Conservation (phyloP, 2,113 vertebrate genomes). For the Cairina moschata region DNA sequence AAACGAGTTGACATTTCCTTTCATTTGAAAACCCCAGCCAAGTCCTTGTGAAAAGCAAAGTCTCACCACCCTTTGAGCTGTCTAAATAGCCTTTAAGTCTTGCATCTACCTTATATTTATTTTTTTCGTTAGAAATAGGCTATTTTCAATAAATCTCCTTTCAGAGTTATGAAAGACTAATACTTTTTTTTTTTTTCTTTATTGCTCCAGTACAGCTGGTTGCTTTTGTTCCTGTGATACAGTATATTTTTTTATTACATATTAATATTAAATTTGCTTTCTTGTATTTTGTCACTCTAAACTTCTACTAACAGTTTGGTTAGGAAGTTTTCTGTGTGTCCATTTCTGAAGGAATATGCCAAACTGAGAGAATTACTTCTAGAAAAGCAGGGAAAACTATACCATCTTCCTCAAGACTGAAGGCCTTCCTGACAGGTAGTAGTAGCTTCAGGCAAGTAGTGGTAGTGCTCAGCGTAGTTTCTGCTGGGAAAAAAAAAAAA, state of each 20-base stretch:
- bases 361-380: background rate
- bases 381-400: background rate
- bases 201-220: background rate
- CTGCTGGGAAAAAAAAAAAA: background rate
- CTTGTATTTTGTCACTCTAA: background rate
- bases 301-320: background rate
- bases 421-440: background rate
- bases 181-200: background rate
- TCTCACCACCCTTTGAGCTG: background rate
- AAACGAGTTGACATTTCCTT: background rate
- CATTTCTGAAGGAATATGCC: background rate
- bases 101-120: background rate
- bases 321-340: background rate
- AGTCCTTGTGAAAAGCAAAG: background rate
- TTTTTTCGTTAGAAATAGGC: background rate
- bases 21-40: background rate
- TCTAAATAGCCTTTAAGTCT: background rate
- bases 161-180: background rate
- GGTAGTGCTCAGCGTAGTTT: background rate
- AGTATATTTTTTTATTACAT: background rate
- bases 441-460: background rate
- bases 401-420: background rate
- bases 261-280: background rate
- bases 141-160: background rate
- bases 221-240: background rate